Conservation (phyloP, 2,888 invertebrate genomes). For the Sturmia bella region DNA sequence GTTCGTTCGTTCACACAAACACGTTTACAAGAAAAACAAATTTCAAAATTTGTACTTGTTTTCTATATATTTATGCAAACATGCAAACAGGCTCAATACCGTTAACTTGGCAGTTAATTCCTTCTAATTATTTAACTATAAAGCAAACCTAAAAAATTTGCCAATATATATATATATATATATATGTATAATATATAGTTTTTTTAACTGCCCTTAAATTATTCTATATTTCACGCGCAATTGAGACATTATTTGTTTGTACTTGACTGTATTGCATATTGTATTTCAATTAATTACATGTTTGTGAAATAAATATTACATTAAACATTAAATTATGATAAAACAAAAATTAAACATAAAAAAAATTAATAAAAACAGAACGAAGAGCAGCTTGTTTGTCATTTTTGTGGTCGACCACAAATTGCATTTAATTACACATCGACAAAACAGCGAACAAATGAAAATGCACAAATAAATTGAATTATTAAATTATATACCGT, state of each 20-base stretch:
- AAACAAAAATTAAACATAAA: slow-evolving; percentile 7
- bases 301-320: slow-evolving; percentile 20
- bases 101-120: no score
- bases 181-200: background rate
- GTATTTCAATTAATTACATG: slow-evolving; percentile 51
- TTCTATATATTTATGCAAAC: no score
- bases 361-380: slow-evolving; percentile 36
- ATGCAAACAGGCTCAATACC: no score
- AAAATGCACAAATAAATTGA: background rate
- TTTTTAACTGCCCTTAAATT: no score
- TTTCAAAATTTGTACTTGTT: no score
- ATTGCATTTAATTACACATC: slow-evolving; percentile 61
- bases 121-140: no score
- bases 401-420: slow-evolving; percentile 64
- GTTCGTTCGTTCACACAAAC: no score
- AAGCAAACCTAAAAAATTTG: no score
- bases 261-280: slow-evolving; percentile 26
- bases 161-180: background rate
- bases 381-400: slow-evolving; percentile 40
- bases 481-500: slow-evolving; percentile 40
- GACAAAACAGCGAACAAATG: slow-evolving; percentile 8
- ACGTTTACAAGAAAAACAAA: no score
- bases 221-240: background rate
- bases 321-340: slow-evolving; percentile 25
- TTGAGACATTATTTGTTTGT: slow-evolving; percentile 4